Conservation (phyloP, 2,113 vertebrate species). For the Donacobius atricapilla region DNA sequence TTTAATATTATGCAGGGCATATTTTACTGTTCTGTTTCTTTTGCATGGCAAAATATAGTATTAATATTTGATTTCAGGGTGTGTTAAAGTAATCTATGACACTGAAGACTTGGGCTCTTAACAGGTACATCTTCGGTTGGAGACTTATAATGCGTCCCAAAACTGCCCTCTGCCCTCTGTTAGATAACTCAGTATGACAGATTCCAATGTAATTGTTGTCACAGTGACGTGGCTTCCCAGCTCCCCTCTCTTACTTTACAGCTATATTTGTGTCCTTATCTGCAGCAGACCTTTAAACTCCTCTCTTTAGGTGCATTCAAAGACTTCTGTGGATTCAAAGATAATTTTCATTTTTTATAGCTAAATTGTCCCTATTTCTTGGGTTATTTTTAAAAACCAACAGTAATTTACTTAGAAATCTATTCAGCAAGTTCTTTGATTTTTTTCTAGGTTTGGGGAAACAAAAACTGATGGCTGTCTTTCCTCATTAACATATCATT, state of each 20-base stretch:
- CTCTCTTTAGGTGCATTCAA: background rate
- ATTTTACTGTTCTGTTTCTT: background rate
- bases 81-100: background rate
- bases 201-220: background rate
- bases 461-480: background rate
- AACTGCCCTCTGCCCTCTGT: background rate
- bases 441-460: background rate
- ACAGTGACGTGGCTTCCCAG: background rate
- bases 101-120: background rate
- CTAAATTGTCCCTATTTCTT: background rate
- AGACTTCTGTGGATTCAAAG: background rate
- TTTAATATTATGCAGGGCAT: background rate
- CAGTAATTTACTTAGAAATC: background rate
- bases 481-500: background rate
- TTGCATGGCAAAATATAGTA: background rate
- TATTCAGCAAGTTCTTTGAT: background rate
- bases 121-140: background rate
- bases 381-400: background rate
- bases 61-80: background rate
- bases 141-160: background rate
- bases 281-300: background rate
- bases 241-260: background rate
- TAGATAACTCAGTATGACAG: background rate
- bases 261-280: background rate
- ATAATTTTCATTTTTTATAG: background rate